Evolutionary conservation across 2,888 invertebrate species (phyloP).

Genomic region (Drosophila imparisetae): DNA sequence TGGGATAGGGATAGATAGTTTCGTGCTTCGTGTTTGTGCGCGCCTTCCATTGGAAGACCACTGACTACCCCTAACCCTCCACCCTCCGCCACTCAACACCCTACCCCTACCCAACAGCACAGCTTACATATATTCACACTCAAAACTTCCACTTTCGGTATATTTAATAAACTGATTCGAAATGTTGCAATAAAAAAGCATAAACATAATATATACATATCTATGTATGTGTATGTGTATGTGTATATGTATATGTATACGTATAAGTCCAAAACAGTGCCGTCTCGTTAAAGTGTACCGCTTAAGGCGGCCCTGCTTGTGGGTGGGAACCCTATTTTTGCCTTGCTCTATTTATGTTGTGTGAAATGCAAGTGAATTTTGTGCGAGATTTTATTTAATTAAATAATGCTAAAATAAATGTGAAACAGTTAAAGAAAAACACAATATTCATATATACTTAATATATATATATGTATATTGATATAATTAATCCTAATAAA

Average conservation of each 20-base stretch:
- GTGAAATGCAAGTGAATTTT: conserved; percentile 37
- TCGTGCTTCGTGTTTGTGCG: conserved; percentile 67
- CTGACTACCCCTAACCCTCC: conserved; percentile 2
- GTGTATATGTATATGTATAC: not conserved
- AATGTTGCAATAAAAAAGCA: conserved; percentile 42
- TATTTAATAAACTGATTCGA: conserved; percentile 61
- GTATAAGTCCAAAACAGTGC: conserved; percentile 3
- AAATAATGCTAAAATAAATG: conserved; percentile 60
- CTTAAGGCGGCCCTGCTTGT: conserved; percentile 6
- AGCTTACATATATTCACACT: not conserved
- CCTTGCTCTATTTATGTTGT: conserved; percentile 42
- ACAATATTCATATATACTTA: not conserved
- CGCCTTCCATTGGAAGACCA: conserved; percentile 76
- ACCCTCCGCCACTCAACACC: not conserved
- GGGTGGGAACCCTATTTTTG: conserved; percentile 2
- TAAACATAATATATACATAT: conserved; percentile 40
- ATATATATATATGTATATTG: not conserved
- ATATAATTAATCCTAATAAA: not conserved
- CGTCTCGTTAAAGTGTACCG: conserved; percentile 32
- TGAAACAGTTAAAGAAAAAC: not conserved
- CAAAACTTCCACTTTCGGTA: conserved; percentile 48
- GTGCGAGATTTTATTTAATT: conserved; percentile 69
- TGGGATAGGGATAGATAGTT: conserved; percentile 80
- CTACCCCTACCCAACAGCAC: conserved; percentile 2
- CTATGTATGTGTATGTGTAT: not conserved